These are phyloP conservation scores for Mesoligia furuncula DNA, from an alignment of 2,888 invertebrate species.

Conservation along the genomic window DNA sequence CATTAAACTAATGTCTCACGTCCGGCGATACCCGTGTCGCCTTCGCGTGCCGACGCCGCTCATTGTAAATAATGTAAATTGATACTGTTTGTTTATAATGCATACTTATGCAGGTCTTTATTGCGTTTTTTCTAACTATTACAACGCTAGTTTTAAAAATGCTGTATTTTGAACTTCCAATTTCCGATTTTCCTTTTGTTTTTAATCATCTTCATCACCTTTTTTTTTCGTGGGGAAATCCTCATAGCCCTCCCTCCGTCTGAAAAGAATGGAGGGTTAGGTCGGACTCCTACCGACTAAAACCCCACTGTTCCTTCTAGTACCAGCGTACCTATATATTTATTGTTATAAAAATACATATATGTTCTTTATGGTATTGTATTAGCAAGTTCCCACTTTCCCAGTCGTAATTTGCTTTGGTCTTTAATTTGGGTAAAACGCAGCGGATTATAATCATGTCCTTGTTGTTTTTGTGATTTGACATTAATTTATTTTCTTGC, in stretches of 20 bases:
- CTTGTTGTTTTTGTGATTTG: constrained; percentile 73
- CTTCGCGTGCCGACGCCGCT: constrained; percentile 74
- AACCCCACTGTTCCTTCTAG: too few relatives aligned
- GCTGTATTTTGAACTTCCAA: not conserved
- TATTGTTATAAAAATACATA: not conserved
- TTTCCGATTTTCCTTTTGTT: constrained; percentile 10
- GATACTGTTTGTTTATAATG: constrained; percentile 52
- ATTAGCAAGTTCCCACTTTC: not conserved
- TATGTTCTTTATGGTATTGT: not conserved
- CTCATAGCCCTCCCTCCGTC: too few relatives aligned
- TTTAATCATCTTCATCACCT: not conserved
- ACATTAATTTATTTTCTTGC: constrained; percentile 83
- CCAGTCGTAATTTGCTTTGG: constrained; percentile 10
- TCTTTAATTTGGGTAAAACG: constrained; percentile 51
- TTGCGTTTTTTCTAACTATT: constrained; percentile 46
- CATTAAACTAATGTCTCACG: constrained; percentile 84
- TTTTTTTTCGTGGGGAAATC: too few relatives aligned
- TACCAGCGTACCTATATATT: too few relatives aligned
- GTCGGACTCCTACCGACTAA: too few relatives aligned
- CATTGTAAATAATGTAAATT: constrained; percentile 67
- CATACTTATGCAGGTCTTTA: constrained; percentile 46
- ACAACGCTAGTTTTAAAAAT: constrained; percentile 26
- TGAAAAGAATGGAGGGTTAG: too few relatives aligned
- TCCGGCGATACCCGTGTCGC: constrained; percentile 80
- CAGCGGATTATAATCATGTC: constrained; percentile 56